A percentile compares a stretch with the other conserved stretches of the same genome.
Conservation (phyloP, 1,140 invertebrate genomes). For the Eupristina koningsbergeri region DNA sequence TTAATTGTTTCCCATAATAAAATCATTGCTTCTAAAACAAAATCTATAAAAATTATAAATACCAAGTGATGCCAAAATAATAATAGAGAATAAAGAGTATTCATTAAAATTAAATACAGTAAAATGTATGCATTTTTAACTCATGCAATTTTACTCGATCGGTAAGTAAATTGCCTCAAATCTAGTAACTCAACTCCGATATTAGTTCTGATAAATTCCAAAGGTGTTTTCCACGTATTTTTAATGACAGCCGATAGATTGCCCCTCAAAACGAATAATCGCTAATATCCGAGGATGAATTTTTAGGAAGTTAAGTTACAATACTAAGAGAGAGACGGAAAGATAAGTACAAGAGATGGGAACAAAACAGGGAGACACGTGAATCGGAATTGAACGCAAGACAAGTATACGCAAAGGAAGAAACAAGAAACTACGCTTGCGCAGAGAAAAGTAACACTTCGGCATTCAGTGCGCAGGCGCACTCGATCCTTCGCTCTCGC, state of each 20-base stretch:
- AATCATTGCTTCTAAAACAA: too few relatives aligned
- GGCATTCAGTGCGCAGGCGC: slow-evolving; percentile 54
- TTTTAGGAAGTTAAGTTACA: background rate
- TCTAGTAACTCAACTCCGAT: background rate
- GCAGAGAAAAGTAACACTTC: slow-evolving; percentile 42
- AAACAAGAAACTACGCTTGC: slow-evolving; percentile 30
- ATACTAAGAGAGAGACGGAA: background rate
- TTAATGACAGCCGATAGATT: background rate
- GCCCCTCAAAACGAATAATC: background rate
- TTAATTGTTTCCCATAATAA: too few relatives aligned
- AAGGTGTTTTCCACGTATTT: background rate
- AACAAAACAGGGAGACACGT: slow-evolving; percentile 1
- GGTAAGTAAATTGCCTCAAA: background rate
- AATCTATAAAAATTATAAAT: too few relatives aligned
- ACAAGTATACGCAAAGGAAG: background rate
- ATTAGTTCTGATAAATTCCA: background rate
- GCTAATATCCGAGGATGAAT: background rate
- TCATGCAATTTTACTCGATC: background rate
- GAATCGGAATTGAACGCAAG: background rate
- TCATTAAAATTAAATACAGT: too few relatives aligned
- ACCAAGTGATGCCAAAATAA: too few relatives aligned
- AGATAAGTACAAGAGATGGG: background rate
- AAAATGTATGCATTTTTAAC: too few relatives aligned
- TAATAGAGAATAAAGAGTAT: too few relatives aligned
- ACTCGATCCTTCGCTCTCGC: slow-evolving; percentile 26